These are phyloP conservation scores for Scophthalmus maximus DNA, from an alignment of 2,113 vertebrate species.

Conservation along the genomic window DNA sequence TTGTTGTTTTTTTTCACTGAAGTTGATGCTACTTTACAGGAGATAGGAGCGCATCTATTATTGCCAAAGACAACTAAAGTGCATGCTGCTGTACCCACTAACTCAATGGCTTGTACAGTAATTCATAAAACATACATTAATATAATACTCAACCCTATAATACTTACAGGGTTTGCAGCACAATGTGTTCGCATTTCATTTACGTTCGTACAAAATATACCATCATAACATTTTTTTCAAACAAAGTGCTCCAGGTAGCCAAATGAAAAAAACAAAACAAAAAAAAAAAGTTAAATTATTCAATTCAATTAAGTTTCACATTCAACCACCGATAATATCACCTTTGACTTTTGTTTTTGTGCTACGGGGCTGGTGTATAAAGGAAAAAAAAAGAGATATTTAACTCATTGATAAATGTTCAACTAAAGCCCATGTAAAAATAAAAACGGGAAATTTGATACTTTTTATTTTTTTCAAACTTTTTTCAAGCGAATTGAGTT, in stretches of 20 bases:
- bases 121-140: constrained; percentile 55
- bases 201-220: constrained; percentile 46
- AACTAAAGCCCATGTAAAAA: neutral
- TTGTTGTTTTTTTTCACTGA: constrained; percentile 21
- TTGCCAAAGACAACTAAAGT: constrained; percentile 75
- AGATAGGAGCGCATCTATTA: constrained; percentile 59
- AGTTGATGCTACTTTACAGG: constrained; percentile 54
- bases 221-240: constrained; percentile 46
- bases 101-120: constrained; percentile 59
- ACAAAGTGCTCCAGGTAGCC: constrained; percentile 40
- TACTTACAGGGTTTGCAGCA: constrained; percentile 39
- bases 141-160: constrained; percentile 42
- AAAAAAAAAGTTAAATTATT: neutral
- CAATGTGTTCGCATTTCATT: constrained; percentile 44
- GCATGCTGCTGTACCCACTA: constrained; percentile 60
- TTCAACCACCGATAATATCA: constrained; percentile 16
- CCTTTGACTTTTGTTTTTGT: constrained; percentile 17
- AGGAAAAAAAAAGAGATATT: neutral
- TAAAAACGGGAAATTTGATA: neutral
- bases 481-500: neutral
- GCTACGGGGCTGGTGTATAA: neutral
- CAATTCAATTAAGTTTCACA: constrained; percentile 9
- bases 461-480: neutral
- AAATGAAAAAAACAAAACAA: constrained; percentile 29
- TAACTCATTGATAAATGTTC: neutral